Base-by-base conservation (phyloP, 2,113 vertebrate species). In the Tetrao urogallus region DNA sequence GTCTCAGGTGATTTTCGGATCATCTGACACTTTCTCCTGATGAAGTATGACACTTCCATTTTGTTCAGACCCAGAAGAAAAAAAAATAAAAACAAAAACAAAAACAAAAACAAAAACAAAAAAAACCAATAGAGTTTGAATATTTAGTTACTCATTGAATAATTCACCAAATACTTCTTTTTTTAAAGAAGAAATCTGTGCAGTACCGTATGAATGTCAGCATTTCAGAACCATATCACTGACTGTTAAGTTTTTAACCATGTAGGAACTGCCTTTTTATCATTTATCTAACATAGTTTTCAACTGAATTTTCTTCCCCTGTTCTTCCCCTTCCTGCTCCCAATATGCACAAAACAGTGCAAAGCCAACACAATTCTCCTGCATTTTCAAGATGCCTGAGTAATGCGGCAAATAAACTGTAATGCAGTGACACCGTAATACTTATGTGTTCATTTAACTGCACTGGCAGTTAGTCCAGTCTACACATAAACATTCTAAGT, bases 11-110 rank as follows among this genome's bases (percentile, higher is more conserved):
- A 54, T 90, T 90, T 92, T 75, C 25, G 43, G 57, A 52, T 63
- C 74, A 28, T 71, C 76, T 86, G n/a, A n/a, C 6, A 58, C 63
- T 79, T 90, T 88, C 22, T 82, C n/a, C 57, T 79, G 71, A 82
- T 34, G 21, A 79, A 88, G 82, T 67, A 54, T 42, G 57, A 67
- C 71, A 63, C 63, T 88, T 85, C 28, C 56, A 52, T 88, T 85
- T 85, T 85, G 5, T 57, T 85, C 32, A 85, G 28, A 85, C 32
- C 17, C 19, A 38, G 21, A 5, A 81, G 24, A 61, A 8, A 32
- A 0, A 54, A 20, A 73, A 78, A 65, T 21, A 50, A 60, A 88
- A 72, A 70, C 45, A 5, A 27, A 27, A 72, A 65, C 45, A n/a
- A n/a, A 5, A 28, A 28, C 15, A 43, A 25, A 22, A 34, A 32